phyloP scores from a whole-genome alignment of 1,140 invertebrate species.

The Hylyphantes graminicola region DNA sequence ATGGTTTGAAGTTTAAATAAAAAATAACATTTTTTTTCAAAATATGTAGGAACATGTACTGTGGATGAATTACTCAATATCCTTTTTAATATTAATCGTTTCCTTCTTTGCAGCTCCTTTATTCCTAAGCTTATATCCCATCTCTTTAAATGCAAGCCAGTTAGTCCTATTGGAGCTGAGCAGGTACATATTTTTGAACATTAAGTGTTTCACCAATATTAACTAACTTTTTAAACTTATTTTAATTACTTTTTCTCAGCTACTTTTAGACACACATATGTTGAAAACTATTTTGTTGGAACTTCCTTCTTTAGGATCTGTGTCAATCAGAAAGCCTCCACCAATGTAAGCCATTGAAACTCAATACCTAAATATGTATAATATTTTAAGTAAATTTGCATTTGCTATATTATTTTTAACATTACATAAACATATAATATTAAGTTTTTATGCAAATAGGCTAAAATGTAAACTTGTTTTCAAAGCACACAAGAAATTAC shows the following conservation, averaged over 20 bases:
- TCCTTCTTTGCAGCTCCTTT: conserved; percentile 78
- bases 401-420: too few relatives aligned
- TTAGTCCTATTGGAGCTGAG: conserved; percentile 91
- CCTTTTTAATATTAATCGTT: conserved; percentile 3
- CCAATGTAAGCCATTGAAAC: conserved; percentile 72
- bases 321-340: conserved; percentile 86
- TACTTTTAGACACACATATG: conserved; percentile 97
- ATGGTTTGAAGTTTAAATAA: too few relatives aligned
- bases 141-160: conserved; percentile 93
- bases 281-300: conserved; percentile 96
- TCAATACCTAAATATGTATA: not conserved
- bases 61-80: not conserved
- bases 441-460: too few relatives aligned
- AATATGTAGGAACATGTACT: not conserved
- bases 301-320: conserved; percentile 91
- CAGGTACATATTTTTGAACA: conserved; percentile 72
- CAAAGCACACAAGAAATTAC: too few relatives aligned
- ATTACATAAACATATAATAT: too few relatives aligned
- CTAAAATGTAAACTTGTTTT: too few relatives aligned
- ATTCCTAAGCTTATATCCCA: conserved; percentile 95
- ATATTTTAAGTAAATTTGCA: too few relatives aligned
- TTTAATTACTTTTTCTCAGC: conserved; percentile 62
- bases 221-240: not conserved
- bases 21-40: too few relatives aligned
- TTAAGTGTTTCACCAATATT: not conserved